Base-by-base conservation (phyloP, 2,888 invertebrate species). In the Halictus ligatus region DNA sequence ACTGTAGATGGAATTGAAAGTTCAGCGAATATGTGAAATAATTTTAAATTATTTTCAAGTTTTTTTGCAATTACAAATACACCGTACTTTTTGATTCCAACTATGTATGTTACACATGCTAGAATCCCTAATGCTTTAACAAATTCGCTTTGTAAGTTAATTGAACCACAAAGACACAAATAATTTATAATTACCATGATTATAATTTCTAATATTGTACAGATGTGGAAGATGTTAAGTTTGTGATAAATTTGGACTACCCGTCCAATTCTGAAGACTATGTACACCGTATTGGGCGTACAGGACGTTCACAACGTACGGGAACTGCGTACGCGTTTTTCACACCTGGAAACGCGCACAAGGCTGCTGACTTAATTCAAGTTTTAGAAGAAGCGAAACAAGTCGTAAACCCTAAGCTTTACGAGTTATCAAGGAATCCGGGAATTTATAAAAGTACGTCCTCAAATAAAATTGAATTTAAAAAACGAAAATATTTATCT, bases 181-280 rank as follows among this genome's bases (percentile, higher is more conserved):
- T 92, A 90, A 89, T 89, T 87, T 88, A 58, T 75, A 73, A 50
- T 88, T 88, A 88, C 80, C 74, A 83, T 75, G 84, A 85, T 88
- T 87, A 71, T 93, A 75, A 93, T 73, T 78, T 75, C 58, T 78
- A 40, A 73, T 90, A 91, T 94, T 91, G 90, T 94, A 89, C 97
- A 99, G 99, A 99, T 97, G 99, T 99, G 95, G 99, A 99, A 95
- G 99, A 99, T 96, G 99, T 99, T 95, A 99, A 99, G 96, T 99
- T 98, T 97, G 99, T 99, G 94, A 99, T 99, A 96, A 99, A 99
- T 97, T 99, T 98, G 96, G 99, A 99, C 96, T 99, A 99, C 96
- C 99, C 99, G 82, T 98, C 98, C 95, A 98, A 98, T 95, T 99
- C 99, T 5, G 99, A 99, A 96, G 99, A 99, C 96, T 99, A 99